Conservation (phyloP, 2,888 invertebrate genomes). For the Corbicula japonica region DNA sequence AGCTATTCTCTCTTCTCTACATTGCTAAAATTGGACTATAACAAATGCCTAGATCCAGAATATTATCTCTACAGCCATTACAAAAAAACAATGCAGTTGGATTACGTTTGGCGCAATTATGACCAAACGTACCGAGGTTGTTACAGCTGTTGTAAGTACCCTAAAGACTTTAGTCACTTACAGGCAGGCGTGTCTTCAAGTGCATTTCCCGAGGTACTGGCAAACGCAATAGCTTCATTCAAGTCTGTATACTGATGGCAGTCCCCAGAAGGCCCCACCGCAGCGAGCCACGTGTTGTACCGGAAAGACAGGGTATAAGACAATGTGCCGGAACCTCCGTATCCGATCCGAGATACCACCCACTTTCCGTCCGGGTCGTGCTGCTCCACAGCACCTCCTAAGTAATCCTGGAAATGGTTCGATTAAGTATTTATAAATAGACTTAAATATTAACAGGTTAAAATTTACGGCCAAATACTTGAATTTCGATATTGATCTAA, state of each 20-base stretch:
- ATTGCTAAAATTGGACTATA: too few species aligned
- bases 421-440: too few species aligned
- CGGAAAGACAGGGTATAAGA: not conserved
- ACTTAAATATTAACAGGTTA: too few species aligned
- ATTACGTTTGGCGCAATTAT: too few species aligned
- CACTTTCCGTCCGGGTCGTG: not conserved
- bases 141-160: too few species aligned
- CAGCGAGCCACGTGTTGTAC: conserved; percentile 3
- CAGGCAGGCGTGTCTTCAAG: not conserved
- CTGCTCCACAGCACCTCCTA: not conserved
- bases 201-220: not conserved
- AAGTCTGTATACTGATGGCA: not conserved
- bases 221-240: not conserved
- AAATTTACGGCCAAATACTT: too few species aligned
- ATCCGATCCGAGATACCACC: conserved; percentile 1
- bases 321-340: not conserved
- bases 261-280: not conserved
- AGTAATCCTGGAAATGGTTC: conserved; percentile 11
- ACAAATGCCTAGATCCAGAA: too few species aligned
- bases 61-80: too few species aligned
- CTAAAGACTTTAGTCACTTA: conserved; percentile 4
- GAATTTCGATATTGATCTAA: too few species aligned
- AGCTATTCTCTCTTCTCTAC: too few species aligned
- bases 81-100: too few species aligned
- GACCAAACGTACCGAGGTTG: too few species aligned